Percentiles rank a stretch among this genome's conserved stretches.
Evolutionary conservation across 1,140 invertebrate species (phyloP).

Genomic region (Drosophila pallidifrons): DNA sequence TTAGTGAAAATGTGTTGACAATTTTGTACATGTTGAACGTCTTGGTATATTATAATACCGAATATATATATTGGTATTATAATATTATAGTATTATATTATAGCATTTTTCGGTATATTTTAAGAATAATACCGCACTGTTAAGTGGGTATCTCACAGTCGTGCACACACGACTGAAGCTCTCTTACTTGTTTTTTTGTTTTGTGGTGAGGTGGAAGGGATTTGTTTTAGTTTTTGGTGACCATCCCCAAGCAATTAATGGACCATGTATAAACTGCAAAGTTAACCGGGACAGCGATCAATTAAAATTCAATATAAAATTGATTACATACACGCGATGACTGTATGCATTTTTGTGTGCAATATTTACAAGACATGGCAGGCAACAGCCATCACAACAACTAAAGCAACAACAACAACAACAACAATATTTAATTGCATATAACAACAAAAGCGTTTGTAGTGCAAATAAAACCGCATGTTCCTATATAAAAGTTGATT

Average conservation of each 20-base stretch:
- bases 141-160: no score
- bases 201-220: no score
- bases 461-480: constrained; percentile 16
- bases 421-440: constrained; percentile 10
- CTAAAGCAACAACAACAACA: constrained; percentile 7
- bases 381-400: not conserved
- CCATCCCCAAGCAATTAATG: constrained; percentile 40
- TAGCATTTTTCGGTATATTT: no score
- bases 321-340: constrained; percentile 29
- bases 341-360: constrained; percentile 16
- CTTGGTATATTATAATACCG: no score
- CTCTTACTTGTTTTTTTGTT: no score
- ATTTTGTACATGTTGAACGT: no score
- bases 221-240: not conserved
- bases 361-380: constrained; percentile 40
- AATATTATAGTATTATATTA: no score
- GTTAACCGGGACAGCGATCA: constrained; percentile 38
- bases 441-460: constrained; percentile 13
- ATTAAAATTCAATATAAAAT: constrained; percentile 70
- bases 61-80: no score
- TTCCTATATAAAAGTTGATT: constrained; percentile 16
- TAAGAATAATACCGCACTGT: no score
- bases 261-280: constrained; percentile 23
- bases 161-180: no score
- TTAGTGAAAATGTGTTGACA: no score